Evolutionary conservation across 2,888 invertebrate species (phyloP).

Genomic region (Agrochola lychnidis): DNA sequence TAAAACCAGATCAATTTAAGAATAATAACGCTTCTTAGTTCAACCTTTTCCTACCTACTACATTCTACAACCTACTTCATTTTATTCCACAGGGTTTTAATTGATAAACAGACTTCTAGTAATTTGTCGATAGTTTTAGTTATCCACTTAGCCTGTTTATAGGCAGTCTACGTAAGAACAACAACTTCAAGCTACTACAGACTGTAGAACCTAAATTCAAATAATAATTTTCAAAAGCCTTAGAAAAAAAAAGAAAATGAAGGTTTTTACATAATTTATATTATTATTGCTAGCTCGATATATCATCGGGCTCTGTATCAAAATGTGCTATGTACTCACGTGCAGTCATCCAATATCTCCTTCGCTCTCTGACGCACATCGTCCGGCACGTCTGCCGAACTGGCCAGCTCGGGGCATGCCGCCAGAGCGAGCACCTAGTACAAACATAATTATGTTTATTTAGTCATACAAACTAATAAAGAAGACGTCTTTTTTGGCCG

Average conservation of each 20-base stretch:
- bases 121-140: neutral
- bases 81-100: neutral
- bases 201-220: neutral
- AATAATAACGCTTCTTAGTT: neutral
- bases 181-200: neutral
- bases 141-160: too few species aligned
- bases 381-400: conserved; percentile 91
- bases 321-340: conserved; percentile 72
- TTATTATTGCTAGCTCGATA: neutral
- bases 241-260: neutral
- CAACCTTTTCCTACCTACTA: neutral
- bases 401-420: conserved; percentile 92
- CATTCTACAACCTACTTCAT: neutral
- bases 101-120: conserved; percentile 2
- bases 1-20: neutral
- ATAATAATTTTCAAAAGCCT: neutral
- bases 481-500: too few species aligned
- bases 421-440: conserved; percentile 91
- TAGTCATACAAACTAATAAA: neutral
- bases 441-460: neutral
- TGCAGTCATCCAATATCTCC: conserved; percentile 92
- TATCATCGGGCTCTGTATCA: neutral
- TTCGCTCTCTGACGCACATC: conserved; percentile 95
- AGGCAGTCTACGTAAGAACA: neutral
- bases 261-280: neutral